These are phyloP conservation scores for Hirundichthys speculiger DNA, from an alignment of 2,113 vertebrate genomes.

Conservation along the genomic window DNA sequence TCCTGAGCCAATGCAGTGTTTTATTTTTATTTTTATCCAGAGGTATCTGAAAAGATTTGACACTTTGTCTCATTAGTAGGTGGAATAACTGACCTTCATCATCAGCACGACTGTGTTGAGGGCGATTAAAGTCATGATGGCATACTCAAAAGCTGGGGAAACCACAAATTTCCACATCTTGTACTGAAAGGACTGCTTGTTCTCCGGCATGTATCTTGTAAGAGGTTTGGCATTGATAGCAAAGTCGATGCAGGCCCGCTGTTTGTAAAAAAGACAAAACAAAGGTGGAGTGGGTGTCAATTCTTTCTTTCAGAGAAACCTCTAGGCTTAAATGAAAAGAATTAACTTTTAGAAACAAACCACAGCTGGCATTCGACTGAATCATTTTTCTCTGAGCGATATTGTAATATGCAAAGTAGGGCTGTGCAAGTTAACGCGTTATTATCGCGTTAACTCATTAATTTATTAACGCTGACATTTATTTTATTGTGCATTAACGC, in stretches of 20 bases:
- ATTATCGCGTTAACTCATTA: too few species aligned
- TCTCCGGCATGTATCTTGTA: slow-evolving; percentile 96
- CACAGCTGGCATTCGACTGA: neutral
- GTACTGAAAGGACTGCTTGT: slow-evolving; percentile 97
- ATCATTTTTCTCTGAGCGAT: too few species aligned
- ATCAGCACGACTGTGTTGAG: slow-evolving; percentile 98
- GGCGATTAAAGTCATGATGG: slow-evolving; percentile 98
- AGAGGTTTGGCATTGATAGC: slow-evolving; percentile 96
- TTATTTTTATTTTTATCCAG: too few species aligned
- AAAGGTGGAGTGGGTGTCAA: slow-evolving; percentile 3
- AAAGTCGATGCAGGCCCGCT: slow-evolving; percentile 99
- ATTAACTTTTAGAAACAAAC: slow-evolving; percentile 12
- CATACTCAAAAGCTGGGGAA: slow-evolving; percentile 96
- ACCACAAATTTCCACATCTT: slow-evolving; percentile 99
- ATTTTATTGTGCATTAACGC: too few species aligned
- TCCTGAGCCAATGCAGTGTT: too few species aligned
- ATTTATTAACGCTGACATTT: too few species aligned
- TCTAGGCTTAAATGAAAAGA: neutral
- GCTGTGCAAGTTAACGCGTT: too few species aligned
- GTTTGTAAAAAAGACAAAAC: slow-evolving; percentile 44
- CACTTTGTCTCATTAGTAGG: slow-evolving; percentile 20
- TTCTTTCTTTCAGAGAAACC: neutral
- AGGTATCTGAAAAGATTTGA: too few species aligned
- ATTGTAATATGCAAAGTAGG: too few species aligned
- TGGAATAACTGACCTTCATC: slow-evolving; percentile 91